phyloP scores from a whole-genome alignment of 2,113 vertebrate species.

The Aix galericulata region DNA sequence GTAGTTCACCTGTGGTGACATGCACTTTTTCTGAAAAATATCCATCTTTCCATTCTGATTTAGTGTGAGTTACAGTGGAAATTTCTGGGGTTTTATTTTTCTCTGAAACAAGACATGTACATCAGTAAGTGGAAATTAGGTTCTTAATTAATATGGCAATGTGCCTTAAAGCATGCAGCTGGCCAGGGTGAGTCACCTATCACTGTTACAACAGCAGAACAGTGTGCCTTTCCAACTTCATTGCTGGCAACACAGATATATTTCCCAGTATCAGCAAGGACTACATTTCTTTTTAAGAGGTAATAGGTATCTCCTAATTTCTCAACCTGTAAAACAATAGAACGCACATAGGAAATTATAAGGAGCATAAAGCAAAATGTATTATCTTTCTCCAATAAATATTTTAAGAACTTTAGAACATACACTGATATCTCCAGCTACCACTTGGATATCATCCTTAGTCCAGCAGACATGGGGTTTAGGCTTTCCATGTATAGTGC shows the following conservation, averaged over 20 bases:
- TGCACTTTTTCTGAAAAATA: not conserved
- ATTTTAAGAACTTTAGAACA: not conserved
- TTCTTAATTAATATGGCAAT: not conserved
- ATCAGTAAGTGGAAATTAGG: not conserved
- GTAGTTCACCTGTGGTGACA: not conserved
- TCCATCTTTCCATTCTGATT: conserved; percentile 3
- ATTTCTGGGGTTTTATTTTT: not conserved
- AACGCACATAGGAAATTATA: not conserved
- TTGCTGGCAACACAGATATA: conserved; percentile 62
- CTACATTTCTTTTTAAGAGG: conserved; percentile 60
- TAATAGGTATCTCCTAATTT: conserved; percentile 66
- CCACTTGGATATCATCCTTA: conserved; percentile 52
- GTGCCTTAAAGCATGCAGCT: not conserved
- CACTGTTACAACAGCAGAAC: conserved; percentile 55
- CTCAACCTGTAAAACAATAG: conserved; percentile 55
- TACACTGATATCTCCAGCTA: conserved; percentile 24
- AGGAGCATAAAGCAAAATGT: not conserved
- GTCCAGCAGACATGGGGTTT: conserved; percentile 47
- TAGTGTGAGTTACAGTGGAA: not conserved
- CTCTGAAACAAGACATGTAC: conserved; percentile 43
- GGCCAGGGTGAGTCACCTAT: conserved; percentile 37
- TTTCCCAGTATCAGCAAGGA: conserved; percentile 51
- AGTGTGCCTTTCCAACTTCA: conserved; percentile 51
- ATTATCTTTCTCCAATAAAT: not conserved
- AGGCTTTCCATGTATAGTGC: conserved; percentile 41